A percentile compares a stretch with the other conserved stretches of the same genome.
Evolutionary conservation across 2,113 vertebrate genomes (phyloP).

Genomic region (Procavia capensis): DNA sequence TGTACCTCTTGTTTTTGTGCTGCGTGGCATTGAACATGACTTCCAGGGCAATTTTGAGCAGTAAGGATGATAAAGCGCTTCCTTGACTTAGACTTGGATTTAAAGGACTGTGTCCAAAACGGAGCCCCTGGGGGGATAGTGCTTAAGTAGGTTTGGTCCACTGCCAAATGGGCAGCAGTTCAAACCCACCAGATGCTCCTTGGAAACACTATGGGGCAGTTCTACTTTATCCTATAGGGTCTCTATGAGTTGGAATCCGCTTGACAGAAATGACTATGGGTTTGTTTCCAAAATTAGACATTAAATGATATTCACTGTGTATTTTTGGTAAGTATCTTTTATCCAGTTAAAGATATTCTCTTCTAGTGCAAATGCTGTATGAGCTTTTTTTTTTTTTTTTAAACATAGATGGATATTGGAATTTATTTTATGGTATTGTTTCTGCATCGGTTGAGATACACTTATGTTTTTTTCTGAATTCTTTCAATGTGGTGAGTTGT

Average conservation of each 20-base stretch:
- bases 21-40: background rate
- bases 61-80: background rate
- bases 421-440: background rate
- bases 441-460: background rate
- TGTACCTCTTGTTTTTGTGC: background rate
- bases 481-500: too few species aligned
- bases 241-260: too few species aligned
- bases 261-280: too few species aligned
- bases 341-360: background rate
- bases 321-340: background rate
- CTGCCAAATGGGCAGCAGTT: too few species aligned
- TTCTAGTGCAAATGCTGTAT: background rate
- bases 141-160: too few species aligned
- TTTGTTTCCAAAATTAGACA: background rate
- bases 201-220: too few species aligned
- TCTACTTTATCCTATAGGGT: too few species aligned
- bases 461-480: background rate
- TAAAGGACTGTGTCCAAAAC: background rate
- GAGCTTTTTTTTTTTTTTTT: background rate
- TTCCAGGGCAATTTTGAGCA: background rate
- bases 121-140: too few species aligned
- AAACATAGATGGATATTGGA: background rate
- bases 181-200: too few species aligned
- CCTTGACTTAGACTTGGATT: background rate
- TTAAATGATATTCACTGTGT: background rate